Percentiles rank a stretch among this genome's conserved stretches.
phyloP scores from a whole-genome alignment of 2,113 vertebrate species.

The Ploceus nigricollis region DNA sequence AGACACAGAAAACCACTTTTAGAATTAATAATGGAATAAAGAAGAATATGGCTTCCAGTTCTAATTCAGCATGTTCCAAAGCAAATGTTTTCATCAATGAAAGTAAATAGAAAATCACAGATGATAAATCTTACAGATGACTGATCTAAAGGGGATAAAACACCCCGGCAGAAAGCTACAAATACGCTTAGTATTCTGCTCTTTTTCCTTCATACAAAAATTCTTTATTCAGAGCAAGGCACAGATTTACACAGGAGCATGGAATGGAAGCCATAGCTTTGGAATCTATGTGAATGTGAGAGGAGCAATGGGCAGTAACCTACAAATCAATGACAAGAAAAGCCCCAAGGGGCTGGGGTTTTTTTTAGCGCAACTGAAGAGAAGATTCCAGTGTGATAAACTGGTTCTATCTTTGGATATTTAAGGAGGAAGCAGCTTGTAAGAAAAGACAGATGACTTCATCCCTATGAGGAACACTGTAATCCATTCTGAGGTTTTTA shows the following conservation, averaged over 20 bases:
- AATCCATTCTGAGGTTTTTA: neutral
- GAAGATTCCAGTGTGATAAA: neutral
- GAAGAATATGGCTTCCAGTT: neutral
- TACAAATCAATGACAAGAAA: neutral
- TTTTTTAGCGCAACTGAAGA: neutral
- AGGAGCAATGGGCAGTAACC: neutral
- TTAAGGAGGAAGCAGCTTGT: neutral
- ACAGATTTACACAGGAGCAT: neutral
- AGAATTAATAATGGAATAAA: neutral
- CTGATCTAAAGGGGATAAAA: neutral
- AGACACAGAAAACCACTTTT: neutral
- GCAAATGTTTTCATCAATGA: neutral
- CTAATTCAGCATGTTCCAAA: neutral
- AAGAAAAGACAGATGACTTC: neutral
- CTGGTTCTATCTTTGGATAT: neutral
- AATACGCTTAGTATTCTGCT: neutral
- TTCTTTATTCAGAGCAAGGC: neutral
- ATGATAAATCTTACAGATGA: neutral
- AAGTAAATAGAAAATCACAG: neutral
- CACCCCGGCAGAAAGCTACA: neutral
- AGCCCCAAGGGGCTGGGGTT: fast-evolving
- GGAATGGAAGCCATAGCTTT: neutral
- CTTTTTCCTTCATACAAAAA: neutral
- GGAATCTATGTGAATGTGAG: neutral
- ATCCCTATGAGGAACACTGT: neutral